Percentiles rank a stretch among this genome's conserved stretches.
Conservation (phyloP, 1,140 invertebrate species). For the Mycetomoellerius zeteki region DNA sequence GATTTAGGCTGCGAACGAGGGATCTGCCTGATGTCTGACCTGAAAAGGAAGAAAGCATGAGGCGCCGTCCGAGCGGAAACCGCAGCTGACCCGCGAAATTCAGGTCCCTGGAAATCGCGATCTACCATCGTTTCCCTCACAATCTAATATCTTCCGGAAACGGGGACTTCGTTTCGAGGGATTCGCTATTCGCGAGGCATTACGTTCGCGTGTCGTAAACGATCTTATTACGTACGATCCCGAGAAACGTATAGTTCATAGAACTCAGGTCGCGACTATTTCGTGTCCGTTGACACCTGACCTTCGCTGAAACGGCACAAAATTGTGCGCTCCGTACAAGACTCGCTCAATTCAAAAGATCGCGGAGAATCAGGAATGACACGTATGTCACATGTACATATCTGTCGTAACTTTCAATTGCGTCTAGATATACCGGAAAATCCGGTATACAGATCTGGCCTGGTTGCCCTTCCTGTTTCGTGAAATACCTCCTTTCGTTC, state of each 20-base stretch:
- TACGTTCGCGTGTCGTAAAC: not conserved
- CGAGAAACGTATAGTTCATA: not conserved
- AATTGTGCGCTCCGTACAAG: conserved; percentile 44
- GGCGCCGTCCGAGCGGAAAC: conserved; percentile 62
- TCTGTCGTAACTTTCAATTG: conserved; percentile 48
- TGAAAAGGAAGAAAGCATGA: conserved; percentile 71
- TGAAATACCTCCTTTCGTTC: conserved; percentile 63
- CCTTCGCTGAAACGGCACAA: conserved; percentile 42
- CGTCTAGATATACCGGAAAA: conserved; percentile 78
- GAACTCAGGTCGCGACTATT: conserved; percentile 41
- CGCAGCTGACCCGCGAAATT: conserved; percentile 64
- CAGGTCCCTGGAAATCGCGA: conserved; percentile 38
- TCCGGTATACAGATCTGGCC: conserved; percentile 70
- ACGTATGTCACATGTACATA: not conserved
- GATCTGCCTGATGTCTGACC: conserved; percentile 42
- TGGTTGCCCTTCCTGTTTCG: conserved; percentile 74
- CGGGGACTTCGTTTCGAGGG: not conserved
- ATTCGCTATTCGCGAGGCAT: not conserved
- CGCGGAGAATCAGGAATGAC: conserved; percentile 56
- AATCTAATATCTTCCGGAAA: not conserved
- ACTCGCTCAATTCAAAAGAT: conserved; percentile 63
- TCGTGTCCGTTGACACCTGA: conserved; percentile 67
- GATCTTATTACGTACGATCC: not conserved
- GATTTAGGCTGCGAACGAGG: conserved; percentile 59
- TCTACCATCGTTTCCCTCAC: not conserved